Percentiles rank a stretch among this genome's conserved stretches.
Conservation (phyloP, 2,797 vertebrate species). For the Manis crassicaudata region DNA sequence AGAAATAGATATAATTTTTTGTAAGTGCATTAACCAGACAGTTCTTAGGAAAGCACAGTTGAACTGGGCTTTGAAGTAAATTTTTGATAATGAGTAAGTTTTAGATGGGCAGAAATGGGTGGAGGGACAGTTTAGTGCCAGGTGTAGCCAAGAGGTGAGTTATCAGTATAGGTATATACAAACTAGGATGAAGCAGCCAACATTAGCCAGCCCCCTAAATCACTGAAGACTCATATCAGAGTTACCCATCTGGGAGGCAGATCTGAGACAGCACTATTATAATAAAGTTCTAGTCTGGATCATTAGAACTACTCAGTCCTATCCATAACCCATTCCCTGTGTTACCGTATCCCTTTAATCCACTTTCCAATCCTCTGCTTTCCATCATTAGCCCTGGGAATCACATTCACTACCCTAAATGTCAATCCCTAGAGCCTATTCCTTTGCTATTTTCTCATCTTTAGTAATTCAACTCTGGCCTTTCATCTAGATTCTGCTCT, state of each 20-base stretch:
- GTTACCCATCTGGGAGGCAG: background rate
- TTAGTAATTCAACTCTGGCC: background rate
- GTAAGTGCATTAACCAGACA: background rate
- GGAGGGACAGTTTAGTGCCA: background rate
- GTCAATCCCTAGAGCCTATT: background rate
- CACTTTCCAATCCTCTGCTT: background rate
- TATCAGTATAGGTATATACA: background rate
- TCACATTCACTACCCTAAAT: background rate
- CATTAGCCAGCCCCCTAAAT: background rate
- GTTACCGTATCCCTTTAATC: background rate
- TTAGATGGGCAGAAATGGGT: background rate
- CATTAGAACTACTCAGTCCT: background rate
- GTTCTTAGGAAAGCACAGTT: background rate
- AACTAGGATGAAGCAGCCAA: background rate
- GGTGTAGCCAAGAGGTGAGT: background rate
- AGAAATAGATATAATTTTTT: background rate
- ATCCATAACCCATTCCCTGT: background rate
- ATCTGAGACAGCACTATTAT: background rate
- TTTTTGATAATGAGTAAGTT: background rate
- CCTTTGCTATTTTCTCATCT: background rate
- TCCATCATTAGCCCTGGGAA: background rate
- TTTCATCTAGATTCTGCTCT: background rate
- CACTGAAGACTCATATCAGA: background rate
- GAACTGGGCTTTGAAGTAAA: slow-evolving; percentile 3
- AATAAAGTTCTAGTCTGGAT: background rate